phyloP scores from a whole-genome alignment of 2,113 vertebrate species.

The Grammomys surdaster region DNA sequence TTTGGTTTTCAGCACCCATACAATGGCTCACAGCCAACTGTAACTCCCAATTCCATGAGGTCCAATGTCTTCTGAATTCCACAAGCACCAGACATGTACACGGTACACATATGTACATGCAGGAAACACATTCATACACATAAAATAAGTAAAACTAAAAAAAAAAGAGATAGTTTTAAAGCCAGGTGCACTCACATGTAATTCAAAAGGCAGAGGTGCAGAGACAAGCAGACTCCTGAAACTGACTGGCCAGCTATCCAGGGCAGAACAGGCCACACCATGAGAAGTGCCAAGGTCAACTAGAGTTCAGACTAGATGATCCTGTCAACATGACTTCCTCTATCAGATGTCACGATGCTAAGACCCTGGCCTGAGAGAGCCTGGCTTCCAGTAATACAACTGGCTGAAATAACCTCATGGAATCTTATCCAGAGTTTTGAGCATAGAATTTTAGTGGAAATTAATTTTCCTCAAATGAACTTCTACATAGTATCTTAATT shows the following conservation, averaged over 20 bases:
- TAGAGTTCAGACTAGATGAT: neutral
- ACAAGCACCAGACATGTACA: neutral
- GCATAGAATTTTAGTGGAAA: neutral
- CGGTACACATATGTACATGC: too few relatives aligned
- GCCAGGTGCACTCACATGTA: neutral
- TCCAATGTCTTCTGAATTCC: neutral
- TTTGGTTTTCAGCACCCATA: neutral
- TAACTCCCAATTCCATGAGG: neutral
- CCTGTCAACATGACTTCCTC: neutral
- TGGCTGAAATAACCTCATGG: neutral
- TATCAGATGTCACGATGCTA: neutral
- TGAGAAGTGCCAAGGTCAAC: neutral
- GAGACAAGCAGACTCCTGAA: neutral
- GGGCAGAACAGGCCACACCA: neutral
- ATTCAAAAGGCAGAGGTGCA: neutral
- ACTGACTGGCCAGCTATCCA: neutral
- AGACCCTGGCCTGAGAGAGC: neutral
- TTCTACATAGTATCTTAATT: neutral
- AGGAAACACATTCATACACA: neutral
- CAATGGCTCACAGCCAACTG: neutral
- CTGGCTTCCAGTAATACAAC: neutral
- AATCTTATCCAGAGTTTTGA: neutral
- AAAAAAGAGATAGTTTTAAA: neutral
- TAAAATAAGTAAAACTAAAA: neutral
- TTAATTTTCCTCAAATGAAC: conserved; percentile 7